Conservation (phyloP, 2,888 invertebrate genomes). For the Euplagia quadripunctaria region DNA sequence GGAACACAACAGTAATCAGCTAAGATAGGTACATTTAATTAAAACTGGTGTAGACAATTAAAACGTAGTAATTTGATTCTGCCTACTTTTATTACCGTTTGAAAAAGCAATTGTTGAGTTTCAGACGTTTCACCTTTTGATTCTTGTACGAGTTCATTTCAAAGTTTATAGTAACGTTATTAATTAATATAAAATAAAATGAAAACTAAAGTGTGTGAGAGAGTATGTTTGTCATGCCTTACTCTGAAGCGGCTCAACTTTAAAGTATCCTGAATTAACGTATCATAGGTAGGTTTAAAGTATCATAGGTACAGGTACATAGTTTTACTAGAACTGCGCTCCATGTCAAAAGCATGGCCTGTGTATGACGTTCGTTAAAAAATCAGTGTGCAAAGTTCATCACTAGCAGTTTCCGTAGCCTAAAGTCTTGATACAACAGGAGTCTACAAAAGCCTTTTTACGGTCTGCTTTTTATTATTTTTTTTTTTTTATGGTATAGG, state of each 20-base stretch:
- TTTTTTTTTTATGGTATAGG: too few species aligned
- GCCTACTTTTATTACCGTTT: neutral
- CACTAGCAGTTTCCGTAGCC: neutral
- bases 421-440: too few species aligned
- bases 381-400: neutral
- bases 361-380: neutral
- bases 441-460: neutral
- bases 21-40: neutral
- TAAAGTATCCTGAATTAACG: neutral
- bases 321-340: too few species aligned
- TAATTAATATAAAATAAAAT: too few species aligned
- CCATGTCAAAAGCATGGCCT: too few species aligned
- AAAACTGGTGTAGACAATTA: neutral
- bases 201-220: too few species aligned
- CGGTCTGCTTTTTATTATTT: too few species aligned
- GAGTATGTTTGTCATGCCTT: neutral
- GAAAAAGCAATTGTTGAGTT: neutral
- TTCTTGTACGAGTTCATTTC: neutral
- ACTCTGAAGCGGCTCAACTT: neutral
- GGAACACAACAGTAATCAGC: constrained; percentile 6
- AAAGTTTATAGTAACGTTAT: neutral
- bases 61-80: neutral
- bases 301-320: neutral
- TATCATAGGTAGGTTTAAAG: too few species aligned
- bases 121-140: neutral